Percentiles rank a stretch among this genome's conserved stretches.
Evolutionary conservation across 2,888 invertebrate genomes (phyloP).

Genomic region (Zygaena filipendulae): DNA sequence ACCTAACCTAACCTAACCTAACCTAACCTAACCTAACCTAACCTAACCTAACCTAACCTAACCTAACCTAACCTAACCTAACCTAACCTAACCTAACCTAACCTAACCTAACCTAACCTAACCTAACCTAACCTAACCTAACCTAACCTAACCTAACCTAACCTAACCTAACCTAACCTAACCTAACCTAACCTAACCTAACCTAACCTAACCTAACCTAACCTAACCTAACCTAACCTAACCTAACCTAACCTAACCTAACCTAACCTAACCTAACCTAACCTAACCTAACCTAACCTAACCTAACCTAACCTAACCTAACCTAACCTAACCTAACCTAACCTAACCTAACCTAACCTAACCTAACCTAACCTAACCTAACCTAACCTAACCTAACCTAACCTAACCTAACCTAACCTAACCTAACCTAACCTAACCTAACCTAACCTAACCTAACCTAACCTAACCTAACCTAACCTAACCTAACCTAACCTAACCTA

Average conservation of each 20-base stretch:
- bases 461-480: no score
- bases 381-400: conserved; percentile 14
- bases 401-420: conserved; percentile 5
- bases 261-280: conserved; percentile 15
- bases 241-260: conserved; percentile 14
- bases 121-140: conserved; percentile 15
- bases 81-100: conserved; percentile 15
- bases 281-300: conserved; percentile 15
- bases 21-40: conserved; percentile 13
- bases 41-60: conserved; percentile 15
- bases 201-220: conserved; percentile 14
- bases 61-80: conserved; percentile 17
- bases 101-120: conserved; percentile 15
- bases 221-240: conserved; percentile 12
- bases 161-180: conserved; percentile 14
- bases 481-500: conserved; percentile 1
- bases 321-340: conserved; percentile 13
- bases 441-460: no score
- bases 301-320: conserved; percentile 13
- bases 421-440: conserved; percentile 8
- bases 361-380: conserved; percentile 18
- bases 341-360: conserved; percentile 12
- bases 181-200: conserved; percentile 12
- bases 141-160: conserved; percentile 13
- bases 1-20: conserved; percentile 14